Percentiles rank a stretch among this genome's conserved stretches.
Evolutionary conservation across 2,113 vertebrate species (phyloP).

Genomic region (Bos indicus): DNA sequence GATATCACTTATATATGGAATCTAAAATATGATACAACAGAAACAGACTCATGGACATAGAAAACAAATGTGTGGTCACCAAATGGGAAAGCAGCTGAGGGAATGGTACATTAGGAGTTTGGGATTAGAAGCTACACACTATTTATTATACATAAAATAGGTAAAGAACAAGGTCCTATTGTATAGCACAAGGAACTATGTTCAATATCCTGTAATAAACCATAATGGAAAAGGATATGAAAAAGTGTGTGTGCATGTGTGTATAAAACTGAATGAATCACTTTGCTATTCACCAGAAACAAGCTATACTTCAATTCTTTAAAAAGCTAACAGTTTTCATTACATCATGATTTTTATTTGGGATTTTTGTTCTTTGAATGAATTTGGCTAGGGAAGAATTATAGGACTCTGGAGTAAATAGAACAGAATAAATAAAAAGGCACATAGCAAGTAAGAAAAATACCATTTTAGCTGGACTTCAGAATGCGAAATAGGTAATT

Average conservation of each 20-base stretch:
- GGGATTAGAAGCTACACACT: not conserved
- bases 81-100: not conserved
- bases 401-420: not conserved
- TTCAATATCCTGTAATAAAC: not conserved
- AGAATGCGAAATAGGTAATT: not conserved
- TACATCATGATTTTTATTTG: not conserved
- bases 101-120: not conserved
- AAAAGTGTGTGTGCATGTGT: not conserved
- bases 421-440: not conserved
- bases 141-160: not conserved
- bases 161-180: not conserved
- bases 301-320: not conserved
- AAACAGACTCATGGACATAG: not conserved
- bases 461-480: not conserved
- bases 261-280: not conserved
- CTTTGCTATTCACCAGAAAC: not conserved
- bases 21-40: not conserved
- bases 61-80: not conserved
- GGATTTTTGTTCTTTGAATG: not conserved
- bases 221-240: not conserved
- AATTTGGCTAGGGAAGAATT: not conserved
- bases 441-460: not conserved
- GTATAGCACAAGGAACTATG: not conserved
- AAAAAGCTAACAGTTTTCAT: not conserved
- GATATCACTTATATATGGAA: not conserved